These are phyloP conservation scores for Dermolepida albohirtum DNA, from an alignment of 2,888 invertebrate species.

Conservation along the genomic window DNA sequence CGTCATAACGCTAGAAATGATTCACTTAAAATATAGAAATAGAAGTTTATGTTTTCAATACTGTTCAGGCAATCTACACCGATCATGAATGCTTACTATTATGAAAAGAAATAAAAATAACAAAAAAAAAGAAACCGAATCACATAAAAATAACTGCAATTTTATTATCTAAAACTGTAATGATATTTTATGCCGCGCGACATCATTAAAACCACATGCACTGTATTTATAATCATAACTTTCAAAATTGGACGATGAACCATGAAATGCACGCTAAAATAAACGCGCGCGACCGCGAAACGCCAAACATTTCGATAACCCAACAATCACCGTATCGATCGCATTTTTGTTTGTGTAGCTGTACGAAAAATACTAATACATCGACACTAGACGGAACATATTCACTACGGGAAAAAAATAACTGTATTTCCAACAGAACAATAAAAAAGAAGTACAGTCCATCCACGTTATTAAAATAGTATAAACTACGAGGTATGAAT, in stretches of 20 bases:
- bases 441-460: neutral
- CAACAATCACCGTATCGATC: conserved; percentile 16
- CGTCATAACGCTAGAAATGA: no score
- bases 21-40: no score
- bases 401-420: neutral
- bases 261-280: neutral
- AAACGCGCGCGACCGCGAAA: neutral
- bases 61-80: no score
- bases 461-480: conserved; percentile 18
- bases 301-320: conserved; percentile 22
- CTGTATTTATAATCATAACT: neutral
- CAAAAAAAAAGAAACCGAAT: no score
- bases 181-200: no score
- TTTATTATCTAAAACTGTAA: no score
- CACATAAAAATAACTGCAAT: no score
- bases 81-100: no score
- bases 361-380: neutral
- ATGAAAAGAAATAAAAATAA: no score
- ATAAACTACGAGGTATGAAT: conserved; percentile 11
- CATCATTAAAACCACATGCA: neutral
- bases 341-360: conserved; percentile 10
- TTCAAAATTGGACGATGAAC: neutral
- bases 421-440: neutral
- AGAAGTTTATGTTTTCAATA: no score
- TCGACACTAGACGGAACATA: neutral